These are phyloP conservation scores for Thalassarche chlororhynchos DNA, from an alignment of 2,113 vertebrate species.

Conservation along the genomic window DNA sequence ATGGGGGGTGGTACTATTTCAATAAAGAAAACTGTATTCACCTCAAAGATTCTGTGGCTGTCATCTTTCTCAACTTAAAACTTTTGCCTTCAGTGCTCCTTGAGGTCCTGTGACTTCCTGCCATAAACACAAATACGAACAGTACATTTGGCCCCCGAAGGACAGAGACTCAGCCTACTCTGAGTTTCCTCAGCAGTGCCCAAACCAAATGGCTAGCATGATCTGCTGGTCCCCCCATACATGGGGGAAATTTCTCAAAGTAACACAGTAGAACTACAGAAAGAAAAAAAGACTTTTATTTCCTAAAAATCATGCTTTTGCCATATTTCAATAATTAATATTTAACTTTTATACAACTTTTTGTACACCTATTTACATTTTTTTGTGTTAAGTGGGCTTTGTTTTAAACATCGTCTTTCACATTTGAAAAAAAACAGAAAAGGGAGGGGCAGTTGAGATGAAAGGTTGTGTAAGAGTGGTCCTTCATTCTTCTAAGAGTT, in stretches of 20 bases:
- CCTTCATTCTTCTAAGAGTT: constrained; percentile 34
- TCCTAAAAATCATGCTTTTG: constrained; percentile 30
- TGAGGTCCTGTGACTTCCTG: neutral
- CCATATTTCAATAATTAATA: constrained; percentile 15
- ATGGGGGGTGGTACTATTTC: neutral
- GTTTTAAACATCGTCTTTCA: constrained; percentile 10
- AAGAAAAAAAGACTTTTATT: constrained; percentile 44
- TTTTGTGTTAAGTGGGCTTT: neutral
- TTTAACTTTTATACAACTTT: constrained; percentile 38
- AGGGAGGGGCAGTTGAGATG: neutral
- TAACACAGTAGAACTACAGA: constrained; percentile 36
- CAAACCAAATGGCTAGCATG: neutral
- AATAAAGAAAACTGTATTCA: neutral
- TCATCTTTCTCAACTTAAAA: neutral
- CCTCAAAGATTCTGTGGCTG: neutral
- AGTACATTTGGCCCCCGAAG: neutral
- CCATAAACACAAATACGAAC: neutral
- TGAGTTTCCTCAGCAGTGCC: neutral
- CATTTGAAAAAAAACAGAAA: neutral
- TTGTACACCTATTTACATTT: constrained; percentile 71
- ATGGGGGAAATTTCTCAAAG: neutral
- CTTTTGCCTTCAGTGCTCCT: neutral
- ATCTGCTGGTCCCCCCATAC: neutral
- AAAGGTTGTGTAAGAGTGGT: neutral
- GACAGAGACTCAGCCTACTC: neutral